Percentiles rank a stretch among this genome's conserved stretches.
Evolutionary conservation across 2,888 invertebrate genomes (phyloP).

Genomic region (Dilophus febrilis): DNA sequence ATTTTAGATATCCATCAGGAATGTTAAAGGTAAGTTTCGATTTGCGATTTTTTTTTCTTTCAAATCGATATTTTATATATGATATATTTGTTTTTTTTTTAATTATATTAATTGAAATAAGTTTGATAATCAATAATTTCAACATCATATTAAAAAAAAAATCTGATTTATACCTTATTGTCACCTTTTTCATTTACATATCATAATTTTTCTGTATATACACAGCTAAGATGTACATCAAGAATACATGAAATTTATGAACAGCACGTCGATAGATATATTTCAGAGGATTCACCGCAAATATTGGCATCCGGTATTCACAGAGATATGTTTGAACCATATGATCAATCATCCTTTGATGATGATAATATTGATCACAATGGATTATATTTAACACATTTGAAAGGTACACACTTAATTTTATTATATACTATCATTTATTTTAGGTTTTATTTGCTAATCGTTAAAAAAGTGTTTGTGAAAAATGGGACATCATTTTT

Average conservation of each 20-base stretch:
- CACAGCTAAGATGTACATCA: conserved; percentile 26
- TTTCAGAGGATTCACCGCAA: conserved; percentile 29
- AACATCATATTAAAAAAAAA: no score
- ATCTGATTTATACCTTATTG: no score
- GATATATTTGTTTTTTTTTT: background rate
- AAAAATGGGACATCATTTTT: no score
- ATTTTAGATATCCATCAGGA: conserved; percentile 20
- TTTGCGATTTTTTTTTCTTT: background rate
- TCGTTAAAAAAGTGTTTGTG: no score
- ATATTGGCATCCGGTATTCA: conserved; percentile 27
- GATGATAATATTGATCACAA: conserved; percentile 25
- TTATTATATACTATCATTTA: no score
- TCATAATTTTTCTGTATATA: no score
- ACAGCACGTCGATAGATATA: conserved; percentile 25
- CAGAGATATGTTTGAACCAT: conserved; percentile 22
- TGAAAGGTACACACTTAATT: no score
- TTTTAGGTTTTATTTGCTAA: no score
- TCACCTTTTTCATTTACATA: no score
- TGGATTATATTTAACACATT: conserved; percentile 12
- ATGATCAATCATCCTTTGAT: conserved; percentile 21
- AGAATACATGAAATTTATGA: conserved; percentile 27
- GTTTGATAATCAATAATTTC: no score
- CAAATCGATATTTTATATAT: background rate
- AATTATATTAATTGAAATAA: background rate
- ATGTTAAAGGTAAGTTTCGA: conserved; percentile 26